These are phyloP conservation scores for Paralichthys olivaceus DNA, from an alignment of 2,113 vertebrate species.

Conservation along the genomic window DNA sequence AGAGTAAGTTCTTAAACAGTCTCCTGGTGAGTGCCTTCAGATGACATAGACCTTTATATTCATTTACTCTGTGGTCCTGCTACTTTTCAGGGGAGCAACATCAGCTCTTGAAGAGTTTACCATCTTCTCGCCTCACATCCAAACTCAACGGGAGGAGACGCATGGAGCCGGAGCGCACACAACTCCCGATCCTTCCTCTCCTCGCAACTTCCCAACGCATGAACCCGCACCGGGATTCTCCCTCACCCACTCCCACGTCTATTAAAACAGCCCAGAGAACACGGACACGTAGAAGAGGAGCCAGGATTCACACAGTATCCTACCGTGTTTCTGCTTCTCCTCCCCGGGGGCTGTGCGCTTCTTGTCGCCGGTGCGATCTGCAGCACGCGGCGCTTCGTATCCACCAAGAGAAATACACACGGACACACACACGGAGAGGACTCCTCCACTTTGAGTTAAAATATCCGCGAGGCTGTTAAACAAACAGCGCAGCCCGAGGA, in stretches of 20 bases:
- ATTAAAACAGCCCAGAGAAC: not conserved
- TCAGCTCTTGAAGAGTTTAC: not conserved
- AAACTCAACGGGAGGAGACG: not conserved
- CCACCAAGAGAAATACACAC: not conserved
- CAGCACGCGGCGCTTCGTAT: constrained; percentile 44
- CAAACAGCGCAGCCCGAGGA: constrained; percentile 1
- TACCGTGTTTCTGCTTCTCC: constrained; percentile 57
- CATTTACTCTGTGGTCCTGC: no score
- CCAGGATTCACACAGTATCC: not conserved
- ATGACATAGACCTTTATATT: no score
- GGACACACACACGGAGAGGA: not conserved
- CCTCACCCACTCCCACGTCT: not conserved
- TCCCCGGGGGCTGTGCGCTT: constrained; percentile 30
- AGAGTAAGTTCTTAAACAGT: not conserved
- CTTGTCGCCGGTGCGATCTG: constrained; percentile 26
- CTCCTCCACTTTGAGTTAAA: not conserved
- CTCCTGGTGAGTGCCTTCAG: not conserved
- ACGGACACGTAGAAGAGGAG: not conserved
- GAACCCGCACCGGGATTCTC: not conserved
- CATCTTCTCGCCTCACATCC: not conserved
- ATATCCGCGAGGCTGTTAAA: constrained; percentile 25
- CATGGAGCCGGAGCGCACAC: not conserved
- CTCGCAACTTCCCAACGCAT: not conserved
- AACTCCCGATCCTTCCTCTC: not conserved
- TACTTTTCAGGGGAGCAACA: no score